phyloP scores from a whole-genome alignment of 1,140 invertebrate species.

The Ruditapes philippinarum region DNA sequence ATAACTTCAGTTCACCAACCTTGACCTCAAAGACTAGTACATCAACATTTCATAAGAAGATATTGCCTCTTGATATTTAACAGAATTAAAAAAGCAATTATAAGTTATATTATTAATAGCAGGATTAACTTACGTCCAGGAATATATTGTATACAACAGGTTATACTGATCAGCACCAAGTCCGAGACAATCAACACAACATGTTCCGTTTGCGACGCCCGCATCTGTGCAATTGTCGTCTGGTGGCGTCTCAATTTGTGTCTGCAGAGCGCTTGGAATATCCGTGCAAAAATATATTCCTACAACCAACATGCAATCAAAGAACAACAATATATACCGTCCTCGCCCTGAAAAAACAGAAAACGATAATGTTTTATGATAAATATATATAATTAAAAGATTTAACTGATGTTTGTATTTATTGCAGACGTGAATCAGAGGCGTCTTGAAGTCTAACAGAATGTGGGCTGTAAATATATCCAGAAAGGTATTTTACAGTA shows the following conservation, averaged over 20 bases:
- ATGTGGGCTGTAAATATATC: no score
- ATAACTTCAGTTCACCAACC: no score
- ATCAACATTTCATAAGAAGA: no score
- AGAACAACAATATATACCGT: not conserved
- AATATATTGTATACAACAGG: conserved; percentile 1
- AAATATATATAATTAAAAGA: no score
- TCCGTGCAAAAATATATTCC: conserved; percentile 17
- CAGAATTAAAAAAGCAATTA: no score
- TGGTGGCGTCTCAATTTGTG: not conserved
- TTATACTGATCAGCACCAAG: not conserved
- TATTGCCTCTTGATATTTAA: no score
- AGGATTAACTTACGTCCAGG: conserved; percentile 1
- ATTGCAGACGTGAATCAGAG: no score
- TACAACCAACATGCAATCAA: conserved; percentile 5
- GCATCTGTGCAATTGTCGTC: not conserved
- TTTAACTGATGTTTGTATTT: no score
- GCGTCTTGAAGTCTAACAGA: no score
- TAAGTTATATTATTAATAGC: no score
- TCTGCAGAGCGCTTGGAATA: conserved; percentile 4
- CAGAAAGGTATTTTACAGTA: no score
- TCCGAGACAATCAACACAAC: not conserved
- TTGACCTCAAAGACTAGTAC: no score
- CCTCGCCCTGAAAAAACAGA: conserved; percentile 1
- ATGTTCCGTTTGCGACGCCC: not conserved
- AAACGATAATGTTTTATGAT: not conserved